Conservation (phyloP, 2,888 invertebrate genomes). For the Callyntrura guangdongensis region DNA sequence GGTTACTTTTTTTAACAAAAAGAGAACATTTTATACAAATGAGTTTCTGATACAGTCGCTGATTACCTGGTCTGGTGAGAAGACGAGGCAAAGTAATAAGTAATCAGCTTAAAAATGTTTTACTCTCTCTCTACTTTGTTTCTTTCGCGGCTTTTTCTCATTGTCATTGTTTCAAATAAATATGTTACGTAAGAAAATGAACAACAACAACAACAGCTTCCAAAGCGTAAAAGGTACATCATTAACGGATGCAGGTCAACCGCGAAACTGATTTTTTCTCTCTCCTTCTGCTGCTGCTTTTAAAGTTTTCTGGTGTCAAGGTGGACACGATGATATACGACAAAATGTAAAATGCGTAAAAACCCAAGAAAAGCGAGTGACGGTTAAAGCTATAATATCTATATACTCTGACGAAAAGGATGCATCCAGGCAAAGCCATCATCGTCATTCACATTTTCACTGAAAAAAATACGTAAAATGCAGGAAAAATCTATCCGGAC, state of each 20-base stretch:
- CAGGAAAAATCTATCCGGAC: slow-evolving; percentile 50
- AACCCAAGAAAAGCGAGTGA: not conserved
- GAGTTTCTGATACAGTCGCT: slow-evolving; percentile 41
- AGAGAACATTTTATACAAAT: slow-evolving; percentile 15
- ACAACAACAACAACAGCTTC: too few species aligned
- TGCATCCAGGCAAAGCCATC: not conserved
- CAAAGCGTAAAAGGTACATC: not conserved
- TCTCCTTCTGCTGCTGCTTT: not conserved
- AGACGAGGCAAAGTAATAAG: not conserved
- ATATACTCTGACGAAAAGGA: slow-evolving; percentile 2
- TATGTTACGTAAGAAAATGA: not conserved
- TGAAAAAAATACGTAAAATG: slow-evolving; percentile 46
- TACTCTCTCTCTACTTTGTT: not conserved
- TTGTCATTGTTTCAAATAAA: not conserved
- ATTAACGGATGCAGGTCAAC: slow-evolving; percentile 53
- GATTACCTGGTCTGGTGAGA: slow-evolving; percentile 22
- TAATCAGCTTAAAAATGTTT: slow-evolving; percentile 42
- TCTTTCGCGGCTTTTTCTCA: slow-evolving; percentile 40
- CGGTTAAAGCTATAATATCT: slow-evolving; percentile 4
- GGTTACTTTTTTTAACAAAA: not conserved
- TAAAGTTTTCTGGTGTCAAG: not conserved
- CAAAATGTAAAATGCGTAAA: slow-evolving; percentile 16
- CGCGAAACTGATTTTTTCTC: slow-evolving; percentile 27
- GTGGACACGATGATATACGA: slow-evolving; percentile 61
- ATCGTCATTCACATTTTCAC: not conserved